Percentiles rank a stretch among this genome's conserved stretches.
Evolutionary conservation across 2,113 vertebrate genomes (phyloP).

Genomic region (Paracanthobrama guichenoti): DNA sequence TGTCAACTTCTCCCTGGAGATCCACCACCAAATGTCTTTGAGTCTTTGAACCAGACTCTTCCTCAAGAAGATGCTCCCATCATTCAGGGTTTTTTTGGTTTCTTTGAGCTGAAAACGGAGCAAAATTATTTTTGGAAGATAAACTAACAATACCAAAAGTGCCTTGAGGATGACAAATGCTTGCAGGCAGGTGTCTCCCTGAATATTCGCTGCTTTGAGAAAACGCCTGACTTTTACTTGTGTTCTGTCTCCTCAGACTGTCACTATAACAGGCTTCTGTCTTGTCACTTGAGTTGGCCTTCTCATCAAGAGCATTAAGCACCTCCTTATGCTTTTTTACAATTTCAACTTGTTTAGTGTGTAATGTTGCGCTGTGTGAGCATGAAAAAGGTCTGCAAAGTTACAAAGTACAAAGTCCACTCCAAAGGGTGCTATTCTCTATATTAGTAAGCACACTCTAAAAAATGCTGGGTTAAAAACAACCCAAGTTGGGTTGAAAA

Average conservation of each 20-base stretch:
- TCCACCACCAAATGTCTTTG: not conserved
- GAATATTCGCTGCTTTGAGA: slow-evolving; percentile 12
- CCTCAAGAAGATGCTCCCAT: not conserved
- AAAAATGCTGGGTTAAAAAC: too few relatives aligned
- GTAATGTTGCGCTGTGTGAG: too few relatives aligned
- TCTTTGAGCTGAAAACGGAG: slow-evolving; percentile 23
- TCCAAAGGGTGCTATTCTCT: too few relatives aligned
- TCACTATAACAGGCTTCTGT: slow-evolving; percentile 14
- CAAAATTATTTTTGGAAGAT: slow-evolving; percentile 41
- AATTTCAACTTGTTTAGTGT: too few relatives aligned
- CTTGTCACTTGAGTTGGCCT: not conserved
- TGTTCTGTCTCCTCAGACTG: slow-evolving; percentile 30
- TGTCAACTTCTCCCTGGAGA: slow-evolving; percentile 39
- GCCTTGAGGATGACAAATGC: slow-evolving; percentile 37
- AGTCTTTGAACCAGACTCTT: slow-evolving; percentile 25
- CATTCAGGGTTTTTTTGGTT: not conserved
- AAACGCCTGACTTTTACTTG: slow-evolving; percentile 7
- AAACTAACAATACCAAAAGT: slow-evolving; percentile 34
- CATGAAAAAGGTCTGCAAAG: too few relatives aligned
- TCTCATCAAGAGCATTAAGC: slow-evolving; percentile 26
- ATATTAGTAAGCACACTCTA: too few relatives aligned
- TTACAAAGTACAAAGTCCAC: too few relatives aligned
- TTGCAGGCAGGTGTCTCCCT: slow-evolving; percentile 32
- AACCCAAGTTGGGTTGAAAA: too few relatives aligned
- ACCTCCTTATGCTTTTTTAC: not conserved